Base-by-base conservation (phyloP, 2,888 invertebrate genomes). In the Elgonia sp. region DNA sequence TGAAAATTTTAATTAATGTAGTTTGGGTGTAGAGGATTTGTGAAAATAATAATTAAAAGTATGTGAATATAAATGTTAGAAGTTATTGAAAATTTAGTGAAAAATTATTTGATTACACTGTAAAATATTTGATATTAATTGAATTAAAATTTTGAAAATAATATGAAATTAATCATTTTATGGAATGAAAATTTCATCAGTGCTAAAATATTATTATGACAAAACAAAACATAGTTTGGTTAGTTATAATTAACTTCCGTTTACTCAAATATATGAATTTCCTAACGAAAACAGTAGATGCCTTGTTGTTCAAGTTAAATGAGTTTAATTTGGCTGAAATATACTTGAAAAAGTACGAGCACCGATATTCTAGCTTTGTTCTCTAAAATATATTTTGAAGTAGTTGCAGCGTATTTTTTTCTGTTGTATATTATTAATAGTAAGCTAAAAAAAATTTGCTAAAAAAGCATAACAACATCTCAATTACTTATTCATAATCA, bases 201-300 rank as follows among this genome's bases (percentile, higher is more conserved):
- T 7, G 53, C 7, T 53, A 53, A 16, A 53, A 53, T 53, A n/a
- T 53, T 53, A 53, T 53, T 53, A 10, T 53, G 53, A 14, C 53
- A n/a, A 53, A 10, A 53, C 53, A 53, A 29, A 29, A n/a, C 53
- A n/a, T 53, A n/a, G n/a, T 53, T 53, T n/a, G 53, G n/a, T 53
- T 53, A 53, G n/a, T 53, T 53, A 53, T 53, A 53, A 46, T 46
- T 46, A 46, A 53, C 53, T 53, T n/a, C 16, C 1, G 6, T 53
- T 53, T 53, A n/a, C 14, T n/a, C 53, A 53, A 7, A 53, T 53
- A 53, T n/a, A n/a, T 53, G n/a, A 53, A 16, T 53, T 53, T 53
- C n/a, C 6, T 53, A 53, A 53, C 14, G 16, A 53, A 53, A 53
- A 53, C n/a, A 53, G 29, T 29, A 29, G 29, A 29, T 29, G 29